Conservation (phyloP, 2,888 invertebrate genomes). For the Drosophila fungiperda region DNA sequence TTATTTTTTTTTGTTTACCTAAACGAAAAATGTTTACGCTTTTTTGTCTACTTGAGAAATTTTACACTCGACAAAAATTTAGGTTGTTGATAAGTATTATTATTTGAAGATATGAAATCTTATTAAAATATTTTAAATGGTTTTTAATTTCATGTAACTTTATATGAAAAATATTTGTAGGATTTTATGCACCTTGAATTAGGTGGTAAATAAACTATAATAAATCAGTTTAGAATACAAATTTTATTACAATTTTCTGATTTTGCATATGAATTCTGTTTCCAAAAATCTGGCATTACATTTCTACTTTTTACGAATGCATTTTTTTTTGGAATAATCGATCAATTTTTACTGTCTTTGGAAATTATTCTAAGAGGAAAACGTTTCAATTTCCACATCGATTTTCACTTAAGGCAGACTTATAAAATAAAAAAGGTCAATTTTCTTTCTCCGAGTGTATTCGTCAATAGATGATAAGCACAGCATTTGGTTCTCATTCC, state of each 20-base stretch:
- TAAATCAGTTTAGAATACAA: neutral
- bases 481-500: constrained; percentile 7
- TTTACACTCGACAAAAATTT: neutral
- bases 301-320: neutral
- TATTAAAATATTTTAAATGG: no score
- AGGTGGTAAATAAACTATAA: neutral
- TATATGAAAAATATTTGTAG: neutral
- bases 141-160: neutral
- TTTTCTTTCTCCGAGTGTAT: neutral
- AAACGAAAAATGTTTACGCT: constrained; percentile 65
- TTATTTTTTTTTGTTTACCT: constrained; percentile 65
- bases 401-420: no score
- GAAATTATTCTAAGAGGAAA: neutral
- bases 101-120: no score
- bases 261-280: neutral
- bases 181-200: no score
- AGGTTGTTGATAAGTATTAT: no score
- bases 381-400: neutral
- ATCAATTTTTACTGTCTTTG: neutral
- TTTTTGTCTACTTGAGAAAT: constrained; percentile 7
- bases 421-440: no score
- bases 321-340: neutral
- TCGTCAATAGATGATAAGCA: neutral
- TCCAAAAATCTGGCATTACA: no score
- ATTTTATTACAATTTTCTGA: neutral